Base-by-base conservation (phyloP, 2,113 vertebrate genomes). In the Myrmophylax atrothorax region DNA sequence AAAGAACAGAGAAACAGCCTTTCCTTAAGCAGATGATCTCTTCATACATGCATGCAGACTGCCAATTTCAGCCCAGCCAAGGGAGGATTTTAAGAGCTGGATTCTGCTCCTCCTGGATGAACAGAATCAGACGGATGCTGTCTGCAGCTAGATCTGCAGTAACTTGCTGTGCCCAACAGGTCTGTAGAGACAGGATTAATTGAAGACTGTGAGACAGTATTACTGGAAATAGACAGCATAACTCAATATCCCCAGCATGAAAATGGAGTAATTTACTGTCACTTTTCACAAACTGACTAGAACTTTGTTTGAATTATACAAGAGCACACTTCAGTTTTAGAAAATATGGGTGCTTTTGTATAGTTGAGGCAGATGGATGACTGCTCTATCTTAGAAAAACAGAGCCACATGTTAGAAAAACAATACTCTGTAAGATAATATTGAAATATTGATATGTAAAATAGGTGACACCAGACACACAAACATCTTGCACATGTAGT, bases 401-500 rank as follows among this genome's bases (percentile, higher is more conserved):
- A 84, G 79, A 38, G 35, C 20, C 74, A 52, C 42, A 16, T 67
- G 29, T 31, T 44, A 90, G 72, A 75, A 87, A 89, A 92, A 56
- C 76, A 84, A 40, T 58, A 92, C 31, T 22, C 26, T 22, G 4
- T n/a, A 73, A 85, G 40, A 87, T 75, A 89, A 55, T 37, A 89
- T 81, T 92, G 74, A 87, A 91, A 90, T 93, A 91, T 84, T 95
- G 96, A 80, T 88, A 79, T 62, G 70, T 83, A 63, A 93, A 94
- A 89, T 75, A 89, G 81, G 68, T 95, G 78, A 93, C 18, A 37
- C 63, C 87, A 92, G 91, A 88, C 79, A 82, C 42, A 74, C 83
- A 89, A 81, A 84, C 14, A 72, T 64, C 88, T 92, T 35, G 28
- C 38, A 74, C 31, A 67, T 86, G 67, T 53, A 52, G 1, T 83